Conservation (phyloP, 2,888 invertebrate species). For the Polyommatus iphigenia region DNA sequence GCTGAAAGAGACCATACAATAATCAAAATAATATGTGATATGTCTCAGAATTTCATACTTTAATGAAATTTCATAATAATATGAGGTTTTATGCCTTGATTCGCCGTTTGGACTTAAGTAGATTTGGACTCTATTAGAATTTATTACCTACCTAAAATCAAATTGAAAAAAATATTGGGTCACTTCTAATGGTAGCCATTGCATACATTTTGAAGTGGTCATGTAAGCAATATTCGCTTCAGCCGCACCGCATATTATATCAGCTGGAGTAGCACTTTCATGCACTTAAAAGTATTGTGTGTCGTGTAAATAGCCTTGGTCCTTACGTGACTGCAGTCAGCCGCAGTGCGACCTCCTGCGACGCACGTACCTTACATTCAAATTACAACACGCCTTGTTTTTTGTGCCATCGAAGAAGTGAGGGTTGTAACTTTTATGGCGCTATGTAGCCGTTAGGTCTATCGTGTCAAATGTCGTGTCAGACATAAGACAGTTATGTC, state of each 20-base stretch:
- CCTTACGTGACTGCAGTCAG: slow-evolving; percentile 28
- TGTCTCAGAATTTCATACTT: not conserved
- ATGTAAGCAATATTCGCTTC: slow-evolving; percentile 5
- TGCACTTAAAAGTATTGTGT: slow-evolving; percentile 30
- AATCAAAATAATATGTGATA: not conserved
- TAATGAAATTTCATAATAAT: too few species aligned
- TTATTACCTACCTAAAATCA: not conserved
- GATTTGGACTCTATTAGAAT: too few species aligned
- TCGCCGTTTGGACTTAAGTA: too few species aligned
- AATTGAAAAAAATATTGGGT: not conserved
- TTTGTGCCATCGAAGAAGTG: not conserved
- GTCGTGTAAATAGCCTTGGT: slow-evolving; percentile 10
- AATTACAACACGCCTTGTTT: not conserved
- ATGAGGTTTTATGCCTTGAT: too few species aligned
- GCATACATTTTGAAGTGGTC: not conserved
- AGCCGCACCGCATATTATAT: not conserved
- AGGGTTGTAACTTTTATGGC: too few species aligned
- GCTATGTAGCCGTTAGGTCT: too few species aligned
- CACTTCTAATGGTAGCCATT: not conserved
- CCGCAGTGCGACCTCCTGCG: slow-evolving; percentile 18
- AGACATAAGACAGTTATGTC: too few species aligned
- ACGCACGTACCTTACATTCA: slow-evolving; percentile 14
- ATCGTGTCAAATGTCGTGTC: too few species aligned
- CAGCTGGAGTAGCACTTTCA: not conserved
- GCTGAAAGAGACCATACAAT: not conserved